Conservation (phyloP, 2,888 invertebrate genomes). For the Tipula lateralis region DNA sequence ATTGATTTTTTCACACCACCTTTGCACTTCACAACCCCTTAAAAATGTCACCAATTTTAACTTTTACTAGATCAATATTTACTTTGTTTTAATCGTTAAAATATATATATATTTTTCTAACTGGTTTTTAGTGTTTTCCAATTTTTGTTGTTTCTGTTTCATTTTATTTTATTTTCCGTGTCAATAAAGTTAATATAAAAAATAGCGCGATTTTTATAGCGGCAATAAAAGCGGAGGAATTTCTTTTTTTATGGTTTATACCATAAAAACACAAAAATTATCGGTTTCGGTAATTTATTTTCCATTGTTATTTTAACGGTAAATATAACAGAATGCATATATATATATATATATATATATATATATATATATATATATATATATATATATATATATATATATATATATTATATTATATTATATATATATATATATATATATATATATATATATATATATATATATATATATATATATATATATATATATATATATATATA, state of each 20-base stretch:
- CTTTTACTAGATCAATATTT: not conserved
- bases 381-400: too few relatives aligned
- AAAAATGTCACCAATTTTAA: not conserved
- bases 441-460: too few relatives aligned
- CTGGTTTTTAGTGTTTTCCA: not conserved
- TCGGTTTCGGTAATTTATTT: not conserved
- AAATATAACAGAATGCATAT: not conserved
- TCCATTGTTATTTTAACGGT: not conserved
- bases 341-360: too few relatives aligned
- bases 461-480: too few relatives aligned
- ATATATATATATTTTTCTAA: not conserved
- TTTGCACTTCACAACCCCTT: not conserved
- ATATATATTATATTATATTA: too few relatives aligned
- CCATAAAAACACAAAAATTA: not conserved
- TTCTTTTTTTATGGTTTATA: not conserved
- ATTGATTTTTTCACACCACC: too few relatives aligned
- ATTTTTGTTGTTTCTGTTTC: not conserved
- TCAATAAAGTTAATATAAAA: not conserved
- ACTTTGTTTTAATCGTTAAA: not conserved
- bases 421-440: too few relatives aligned
- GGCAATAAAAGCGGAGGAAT: not conserved
- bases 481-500: too few relatives aligned
- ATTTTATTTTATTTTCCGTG: not conserved
- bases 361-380: too few relatives aligned
- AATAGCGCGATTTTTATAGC: not conserved